phyloP scores from a whole-genome alignment of 2,797 vertebrate genomes.

The Pseudopleuronectes americanus region DNA sequence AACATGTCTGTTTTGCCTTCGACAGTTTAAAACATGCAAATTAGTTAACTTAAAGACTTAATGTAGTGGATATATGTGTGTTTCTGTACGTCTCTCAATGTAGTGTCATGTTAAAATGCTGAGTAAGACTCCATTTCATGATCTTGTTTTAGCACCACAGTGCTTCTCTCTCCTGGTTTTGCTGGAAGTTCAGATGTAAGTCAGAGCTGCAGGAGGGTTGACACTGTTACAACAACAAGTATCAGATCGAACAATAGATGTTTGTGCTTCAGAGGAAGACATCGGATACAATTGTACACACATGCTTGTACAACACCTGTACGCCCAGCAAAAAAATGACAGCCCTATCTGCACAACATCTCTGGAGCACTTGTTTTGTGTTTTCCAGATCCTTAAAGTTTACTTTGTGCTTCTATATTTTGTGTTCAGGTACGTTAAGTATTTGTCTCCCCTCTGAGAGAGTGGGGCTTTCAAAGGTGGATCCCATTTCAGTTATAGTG shows the following conservation, averaged over 20 bases:
- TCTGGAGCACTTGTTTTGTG: not conserved
- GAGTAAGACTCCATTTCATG: no score
- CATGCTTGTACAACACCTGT: conserved; percentile 9
- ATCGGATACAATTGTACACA: not conserved
- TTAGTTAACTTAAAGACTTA: no score
- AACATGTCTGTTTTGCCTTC: no score
- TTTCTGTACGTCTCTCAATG: no score
- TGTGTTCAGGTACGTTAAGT: not conserved
- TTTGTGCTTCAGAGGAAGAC: conserved; percentile 16
- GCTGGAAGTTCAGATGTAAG: conserved; percentile 21
- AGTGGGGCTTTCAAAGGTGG: no score
- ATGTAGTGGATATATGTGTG: no score
- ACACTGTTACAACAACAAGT: conserved; percentile 32
- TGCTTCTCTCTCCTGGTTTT: no score
- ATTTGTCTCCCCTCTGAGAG: not conserved
- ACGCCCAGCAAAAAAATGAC: not conserved
- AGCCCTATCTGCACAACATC: not conserved
- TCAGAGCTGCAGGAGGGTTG: conserved; percentile 24
- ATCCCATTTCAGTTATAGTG: not conserved
- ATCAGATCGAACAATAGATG: conserved; percentile 33
- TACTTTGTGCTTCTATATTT: not conserved
- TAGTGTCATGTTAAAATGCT: no score
- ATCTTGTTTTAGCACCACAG: no score
- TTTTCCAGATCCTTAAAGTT: not conserved
- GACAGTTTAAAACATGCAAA: no score